These are phyloP conservation scores for Bubo blakistoni DNA, from an alignment of 2,113 vertebrate genomes.

Conservation along the genomic window DNA sequence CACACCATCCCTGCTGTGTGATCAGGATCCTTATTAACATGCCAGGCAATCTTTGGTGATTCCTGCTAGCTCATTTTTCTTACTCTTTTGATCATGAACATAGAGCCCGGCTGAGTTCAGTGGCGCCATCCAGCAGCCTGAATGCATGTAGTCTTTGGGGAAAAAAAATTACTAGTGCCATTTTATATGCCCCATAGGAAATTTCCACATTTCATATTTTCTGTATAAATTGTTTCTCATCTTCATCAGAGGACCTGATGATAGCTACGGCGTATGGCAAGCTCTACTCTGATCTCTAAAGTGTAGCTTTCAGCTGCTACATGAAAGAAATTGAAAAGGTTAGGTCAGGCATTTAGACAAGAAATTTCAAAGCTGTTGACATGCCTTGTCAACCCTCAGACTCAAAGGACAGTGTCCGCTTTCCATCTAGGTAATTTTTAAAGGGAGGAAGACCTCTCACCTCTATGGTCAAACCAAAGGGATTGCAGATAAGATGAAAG, in stretches of 20 bases:
- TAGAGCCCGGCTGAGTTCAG: not conserved
- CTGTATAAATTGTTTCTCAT: not conserved
- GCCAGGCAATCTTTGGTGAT: not conserved
- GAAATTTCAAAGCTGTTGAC: slow-evolving; percentile 6
- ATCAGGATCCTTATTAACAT: slow-evolving; percentile 23
- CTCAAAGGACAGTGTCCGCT: not conserved
- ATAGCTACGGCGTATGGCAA: not conserved
- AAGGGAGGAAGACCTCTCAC: not conserved
- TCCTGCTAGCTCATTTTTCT: not conserved
- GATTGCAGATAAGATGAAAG: not conserved
- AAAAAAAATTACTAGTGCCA: not conserved
- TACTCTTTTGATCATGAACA: not conserved
- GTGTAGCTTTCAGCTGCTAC: not conserved
- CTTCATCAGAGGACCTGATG: not conserved
- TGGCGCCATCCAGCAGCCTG: not conserved
- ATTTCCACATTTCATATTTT: not conserved
- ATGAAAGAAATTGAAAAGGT: not conserved
- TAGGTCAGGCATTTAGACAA: not conserved
- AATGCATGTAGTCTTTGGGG: not conserved
- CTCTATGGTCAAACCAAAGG: not conserved
- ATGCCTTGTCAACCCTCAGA: not conserved
- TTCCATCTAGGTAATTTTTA: not conserved
- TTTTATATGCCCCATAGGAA: not conserved
- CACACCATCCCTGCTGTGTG: not conserved
- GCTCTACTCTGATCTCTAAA: not conserved